phyloP scores from a whole-genome alignment of 2,797 vertebrate genomes.

The Coranthus polyacanthus region DNA sequence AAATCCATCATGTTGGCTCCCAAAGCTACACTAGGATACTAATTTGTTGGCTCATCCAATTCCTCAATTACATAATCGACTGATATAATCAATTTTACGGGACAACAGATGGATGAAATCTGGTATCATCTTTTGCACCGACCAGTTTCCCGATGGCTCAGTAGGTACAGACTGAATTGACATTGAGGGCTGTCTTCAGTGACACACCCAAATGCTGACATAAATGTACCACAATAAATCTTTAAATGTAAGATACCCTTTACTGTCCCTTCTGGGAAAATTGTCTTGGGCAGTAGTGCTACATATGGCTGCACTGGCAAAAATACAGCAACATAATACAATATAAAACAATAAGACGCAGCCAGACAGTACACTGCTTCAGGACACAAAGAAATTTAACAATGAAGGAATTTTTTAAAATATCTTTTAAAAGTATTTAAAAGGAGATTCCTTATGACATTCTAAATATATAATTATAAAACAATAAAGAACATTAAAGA shows the following conservation, averaged over 20 bases:
- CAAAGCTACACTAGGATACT: constrained; percentile 22
- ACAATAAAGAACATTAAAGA: constrained; percentile 12
- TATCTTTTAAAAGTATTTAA: too few relatives aligned
- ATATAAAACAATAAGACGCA: too few relatives aligned
- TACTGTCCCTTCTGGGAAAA: constrained; percentile 1
- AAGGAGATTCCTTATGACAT: too few relatives aligned
- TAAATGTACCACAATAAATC: constrained; percentile 8
- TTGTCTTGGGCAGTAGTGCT: too few relatives aligned
- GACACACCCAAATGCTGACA: constrained; percentile 8
- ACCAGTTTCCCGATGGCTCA: constrained; percentile 47
- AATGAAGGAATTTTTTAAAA: too few relatives aligned
- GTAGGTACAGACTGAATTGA: constrained; percentile 23
- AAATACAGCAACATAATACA: too few relatives aligned
- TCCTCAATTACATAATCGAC: constrained; percentile 47
- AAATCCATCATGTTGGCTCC: constrained; percentile 33
- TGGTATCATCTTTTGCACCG: constrained; percentile 46
- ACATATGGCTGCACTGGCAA: too few relatives aligned
- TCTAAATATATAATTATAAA: too few relatives aligned
- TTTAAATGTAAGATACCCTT: constrained; percentile 1
- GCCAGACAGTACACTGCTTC: too few relatives aligned
- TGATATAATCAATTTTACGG: constrained; percentile 61
- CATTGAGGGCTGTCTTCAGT: constrained; percentile 18
- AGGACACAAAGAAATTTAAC: too few relatives aligned
- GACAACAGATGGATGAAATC: constrained; percentile 61
- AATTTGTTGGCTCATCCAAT: constrained; percentile 51